phyloP scores from a whole-genome alignment of 2,888 invertebrate species.

The Salpingus planirostris region DNA sequence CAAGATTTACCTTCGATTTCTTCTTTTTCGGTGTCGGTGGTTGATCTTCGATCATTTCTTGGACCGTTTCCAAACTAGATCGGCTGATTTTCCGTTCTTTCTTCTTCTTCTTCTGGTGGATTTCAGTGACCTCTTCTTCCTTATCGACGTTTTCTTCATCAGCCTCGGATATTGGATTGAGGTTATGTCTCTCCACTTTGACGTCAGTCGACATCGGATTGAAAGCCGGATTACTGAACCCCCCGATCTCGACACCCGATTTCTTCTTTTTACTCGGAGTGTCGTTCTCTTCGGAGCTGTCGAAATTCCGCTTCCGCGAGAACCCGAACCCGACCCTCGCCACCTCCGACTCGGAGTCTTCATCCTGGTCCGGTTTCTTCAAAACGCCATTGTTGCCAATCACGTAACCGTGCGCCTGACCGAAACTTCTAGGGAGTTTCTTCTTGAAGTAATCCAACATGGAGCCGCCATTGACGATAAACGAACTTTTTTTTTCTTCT shows the following conservation, averaged over 20 bases:
- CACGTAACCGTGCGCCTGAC: constrained; percentile 19
- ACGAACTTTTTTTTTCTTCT: constrained; percentile 15
- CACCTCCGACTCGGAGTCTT: too few species aligned
- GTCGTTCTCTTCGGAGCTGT: background rate
- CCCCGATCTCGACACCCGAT: constrained; percentile 1
- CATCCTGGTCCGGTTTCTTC: constrained; percentile 38
- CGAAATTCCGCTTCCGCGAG: too few species aligned
- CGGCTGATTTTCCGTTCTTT: too few species aligned
- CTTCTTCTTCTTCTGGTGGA: too few species aligned
- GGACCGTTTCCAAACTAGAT: too few species aligned
- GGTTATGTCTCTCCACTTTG: constrained; percentile 7
- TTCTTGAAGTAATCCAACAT: constrained; percentile 67
- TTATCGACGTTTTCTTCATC: too few species aligned
- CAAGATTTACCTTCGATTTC: too few species aligned
- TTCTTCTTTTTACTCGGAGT: too few species aligned
- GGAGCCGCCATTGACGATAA: constrained; percentile 46
- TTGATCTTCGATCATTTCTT: too few species aligned
- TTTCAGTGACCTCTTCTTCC: too few species aligned
- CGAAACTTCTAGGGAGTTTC: constrained; percentile 47
- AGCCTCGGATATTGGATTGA: too few species aligned
- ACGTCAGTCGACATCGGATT: constrained; percentile 5
- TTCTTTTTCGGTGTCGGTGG: too few species aligned
- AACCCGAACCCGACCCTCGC: constrained; percentile 23
- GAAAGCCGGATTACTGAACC: constrained; percentile 12
- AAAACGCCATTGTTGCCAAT: constrained; percentile 30